phyloP scores from a whole-genome alignment of 2,113 vertebrate species.

The Campylomormyrus numenius region DNA sequence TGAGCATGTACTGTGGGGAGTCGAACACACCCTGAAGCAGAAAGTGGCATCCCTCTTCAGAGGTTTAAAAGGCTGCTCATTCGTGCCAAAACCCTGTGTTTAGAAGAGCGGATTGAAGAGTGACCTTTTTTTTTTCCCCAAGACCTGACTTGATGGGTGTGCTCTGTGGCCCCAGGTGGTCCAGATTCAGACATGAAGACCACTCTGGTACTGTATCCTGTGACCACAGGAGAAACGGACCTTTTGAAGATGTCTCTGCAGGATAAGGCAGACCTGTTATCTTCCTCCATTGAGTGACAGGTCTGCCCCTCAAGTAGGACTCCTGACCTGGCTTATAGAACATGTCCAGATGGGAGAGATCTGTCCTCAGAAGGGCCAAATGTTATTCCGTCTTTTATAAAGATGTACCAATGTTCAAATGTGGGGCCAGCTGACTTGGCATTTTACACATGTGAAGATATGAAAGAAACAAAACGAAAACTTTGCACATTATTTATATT shows the following conservation, averaged over 20 bases:
- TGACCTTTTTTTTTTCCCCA: background rate
- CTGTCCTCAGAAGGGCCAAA: slow-evolving; percentile 27
- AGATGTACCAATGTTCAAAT: slow-evolving; percentile 65
- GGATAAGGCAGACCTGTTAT: background rate
- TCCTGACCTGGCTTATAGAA: slow-evolving; percentile 2
- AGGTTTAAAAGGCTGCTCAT: background rate
- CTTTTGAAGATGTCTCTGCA: background rate
- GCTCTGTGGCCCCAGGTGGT: background rate
- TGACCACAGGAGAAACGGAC: background rate
- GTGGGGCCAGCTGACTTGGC: slow-evolving; percentile 66
- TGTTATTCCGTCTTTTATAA: slow-evolving; percentile 79
- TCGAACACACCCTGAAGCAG: background rate
- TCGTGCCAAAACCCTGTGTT: background rate
- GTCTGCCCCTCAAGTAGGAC: slow-evolving; percentile 28
- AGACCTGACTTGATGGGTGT: background rate
- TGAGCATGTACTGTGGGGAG: background rate
- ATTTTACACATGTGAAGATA: slow-evolving; percentile 74
- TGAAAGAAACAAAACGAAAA: slow-evolving; percentile 42
- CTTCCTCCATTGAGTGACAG: background rate
- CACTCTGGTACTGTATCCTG: background rate
- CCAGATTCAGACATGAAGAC: background rate
- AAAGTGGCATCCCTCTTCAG: background rate
- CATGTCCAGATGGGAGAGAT: slow-evolving; percentile 5
- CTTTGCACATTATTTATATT: slow-evolving; percentile 99
- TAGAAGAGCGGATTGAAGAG: background rate